Evolutionary conservation across 2,888 invertebrate genomes (phyloP), one percentile per base, ranked within the genome.

Genomic region (Creontiades dilutus): DNA sequence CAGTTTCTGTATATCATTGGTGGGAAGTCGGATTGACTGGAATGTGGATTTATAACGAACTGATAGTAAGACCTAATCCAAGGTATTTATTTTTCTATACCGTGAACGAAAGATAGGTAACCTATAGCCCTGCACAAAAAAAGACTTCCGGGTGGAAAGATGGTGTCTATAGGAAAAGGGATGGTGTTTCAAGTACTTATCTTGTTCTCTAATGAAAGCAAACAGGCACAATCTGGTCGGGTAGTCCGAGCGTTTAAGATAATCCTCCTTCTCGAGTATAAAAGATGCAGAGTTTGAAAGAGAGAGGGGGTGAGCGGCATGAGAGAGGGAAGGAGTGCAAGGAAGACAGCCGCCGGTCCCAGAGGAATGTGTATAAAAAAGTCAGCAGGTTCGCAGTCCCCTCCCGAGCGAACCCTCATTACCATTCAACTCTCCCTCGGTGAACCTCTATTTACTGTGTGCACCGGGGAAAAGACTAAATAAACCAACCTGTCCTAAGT

Each of bases 351-450:
- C 75, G 75, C 88, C 80, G 88, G 52, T 81, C 89, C 90, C 86
- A 16, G 85, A 52, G 90, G 90, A 90, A 90, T 90, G 90, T 90
- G 90, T 86, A 90, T 90, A 90, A 90, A 90, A 90, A 90, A 90
- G 86, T 82, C 90, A 78, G 90, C 90, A 90, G 90, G 90, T 90
- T 90, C 90, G 90, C 90, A 76, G 90, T 90, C 82, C 90, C 76
- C 88, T 88, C 88, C 88, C 23, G 16, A 68, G 76, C 27, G 47
- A 86, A 86, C 86, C 90, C 90, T 90, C 90, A 90, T 90, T 90
- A 90, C 90, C 86, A 90, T 90, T 90, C 90, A 47, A 86, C 78
- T 80, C 86, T 78, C 75, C 86, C 52, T 48, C 27, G 76, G 87
- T 48, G 27, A 75, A 87, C 87, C 48, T 87, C 87, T 87, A 87